phyloP scores from a whole-genome alignment of 2,797 vertebrate genomes.

The Buphagus erythrorhynchus region DNA sequence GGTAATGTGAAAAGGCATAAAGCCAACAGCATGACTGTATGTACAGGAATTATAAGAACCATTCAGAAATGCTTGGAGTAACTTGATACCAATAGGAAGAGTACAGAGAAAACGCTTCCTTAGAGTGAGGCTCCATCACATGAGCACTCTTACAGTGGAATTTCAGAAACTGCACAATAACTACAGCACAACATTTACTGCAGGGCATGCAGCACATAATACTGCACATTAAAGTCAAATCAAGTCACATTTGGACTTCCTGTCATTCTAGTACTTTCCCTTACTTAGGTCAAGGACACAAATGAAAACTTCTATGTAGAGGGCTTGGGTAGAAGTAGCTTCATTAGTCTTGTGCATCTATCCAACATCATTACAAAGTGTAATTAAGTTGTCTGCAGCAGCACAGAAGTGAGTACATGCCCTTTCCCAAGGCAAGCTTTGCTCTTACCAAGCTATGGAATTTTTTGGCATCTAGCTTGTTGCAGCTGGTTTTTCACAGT shows the following conservation, averaged over 20 bases:
- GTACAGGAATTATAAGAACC: not conserved
- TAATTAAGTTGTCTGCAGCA: not conserved
- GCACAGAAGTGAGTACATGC: not conserved
- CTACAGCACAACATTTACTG: not conserved
- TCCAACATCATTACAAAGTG: not conserved
- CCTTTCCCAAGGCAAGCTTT: not conserved
- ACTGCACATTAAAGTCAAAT: not conserved
- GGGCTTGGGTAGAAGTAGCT: not conserved
- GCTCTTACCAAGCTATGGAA: not conserved
- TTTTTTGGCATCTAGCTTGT: not conserved
- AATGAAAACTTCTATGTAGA: not conserved
- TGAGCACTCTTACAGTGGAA: not conserved
- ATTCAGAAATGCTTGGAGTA: not conserved
- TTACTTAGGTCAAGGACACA: not conserved
- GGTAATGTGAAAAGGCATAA: not conserved
- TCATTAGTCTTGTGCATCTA: not conserved
- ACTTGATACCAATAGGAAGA: not conserved
- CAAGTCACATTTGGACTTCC: not conserved
- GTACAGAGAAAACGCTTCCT: not conserved
- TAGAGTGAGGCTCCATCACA: not conserved
- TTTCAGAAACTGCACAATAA: not conserved
- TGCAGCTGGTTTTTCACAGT: not conserved
- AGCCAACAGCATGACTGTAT: not conserved
- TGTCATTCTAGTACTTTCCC: not conserved
- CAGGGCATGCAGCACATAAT: not conserved